These are phyloP conservation scores for Leistus spinibarbis DNA, from an alignment of 2,888 invertebrate genomes.

Conservation along the genomic window DNA sequence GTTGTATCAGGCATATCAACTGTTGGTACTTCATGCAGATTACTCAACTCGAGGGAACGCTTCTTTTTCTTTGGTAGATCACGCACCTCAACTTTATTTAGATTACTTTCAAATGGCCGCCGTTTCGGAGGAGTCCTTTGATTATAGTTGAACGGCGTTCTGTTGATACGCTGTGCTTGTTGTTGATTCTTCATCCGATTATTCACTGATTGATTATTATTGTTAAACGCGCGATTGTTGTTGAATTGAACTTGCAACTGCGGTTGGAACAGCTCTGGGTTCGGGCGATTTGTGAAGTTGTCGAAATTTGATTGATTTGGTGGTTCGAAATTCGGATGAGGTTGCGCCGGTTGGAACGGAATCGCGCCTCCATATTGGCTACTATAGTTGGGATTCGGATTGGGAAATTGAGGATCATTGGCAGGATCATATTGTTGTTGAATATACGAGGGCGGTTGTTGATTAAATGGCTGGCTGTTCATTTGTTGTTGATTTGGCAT, in stretches of 20 bases:
- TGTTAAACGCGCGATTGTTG: constrained; percentile 3
- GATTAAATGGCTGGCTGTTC: background rate
- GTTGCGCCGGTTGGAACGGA: background rate
- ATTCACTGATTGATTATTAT: background rate
- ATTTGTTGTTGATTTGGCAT: background rate
- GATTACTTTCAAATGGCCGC: constrained; percentile 25
- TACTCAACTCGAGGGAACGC: constrained; percentile 41
- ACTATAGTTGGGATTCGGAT: background rate
- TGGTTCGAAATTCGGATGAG: background rate
- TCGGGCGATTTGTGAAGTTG: background rate
- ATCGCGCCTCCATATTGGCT: constrained; percentile 2
- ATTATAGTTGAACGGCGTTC: constrained; percentile 3
- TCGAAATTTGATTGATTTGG: background rate
- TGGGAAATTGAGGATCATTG: background rate
- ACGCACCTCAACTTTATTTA: constrained; percentile 30
- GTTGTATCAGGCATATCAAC: constrained; percentile 44
- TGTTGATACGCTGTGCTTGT: constrained; percentile 15
- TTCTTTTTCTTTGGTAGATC: constrained; percentile 44
- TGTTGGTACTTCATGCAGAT: constrained; percentile 46
- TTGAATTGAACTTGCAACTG: background rate
- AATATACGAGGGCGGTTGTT: constrained; percentile 22
- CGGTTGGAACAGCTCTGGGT: background rate
- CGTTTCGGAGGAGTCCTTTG: constrained; percentile 34
- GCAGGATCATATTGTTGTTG: constrained; percentile 30
- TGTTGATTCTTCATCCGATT: constrained; percentile 2